Base-by-base conservation (phyloP, 2,113 vertebrate genomes). In the Bambusicola thoracicus region DNA sequence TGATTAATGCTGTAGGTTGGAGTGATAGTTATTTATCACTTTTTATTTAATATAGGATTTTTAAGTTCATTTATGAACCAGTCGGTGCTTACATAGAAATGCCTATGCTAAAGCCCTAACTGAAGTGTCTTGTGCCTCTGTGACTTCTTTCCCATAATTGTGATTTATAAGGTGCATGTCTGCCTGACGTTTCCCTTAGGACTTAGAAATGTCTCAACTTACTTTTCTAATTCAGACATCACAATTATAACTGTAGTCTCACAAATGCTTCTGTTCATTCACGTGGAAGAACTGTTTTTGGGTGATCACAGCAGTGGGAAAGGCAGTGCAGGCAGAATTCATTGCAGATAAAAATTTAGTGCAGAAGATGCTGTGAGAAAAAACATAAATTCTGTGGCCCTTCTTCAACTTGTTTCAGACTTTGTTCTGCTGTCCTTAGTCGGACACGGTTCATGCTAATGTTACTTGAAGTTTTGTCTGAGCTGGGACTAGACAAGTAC, bases 271-370 rank as follows among this genome's bases (percentile, higher is more conserved):
- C 36, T 76, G 88, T 84, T 91, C 67, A 6, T 81, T 85, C 14
- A 21, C 41, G 66, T 75, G 70, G 43, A 86, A 58, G 74, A 86
- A 95, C 80, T 61, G 32, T 53, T 95, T 92, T 32, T 25, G 51
- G 17, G 29, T 69, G 48, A 88, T 92, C 85, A 81, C 77, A 93
- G 56, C 84, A 83, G 65, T 90, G 85, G 93, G 87, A 95, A 91
- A 95, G 80, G 91, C 95, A 88, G 67, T 58, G 34, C 32, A 58
- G 51, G 55, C 48, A 86, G 92, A 86, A 83, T 67, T 68, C 40
- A 72, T 68, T 30, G n/a, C 73, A n/a, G 27, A 44, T 94, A 66
- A 84, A 82, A 72, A 34, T 91, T 68, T 91, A 76, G 68, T 91
- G 51, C 61, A 88, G 76, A 94, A 88, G 69, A 84, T 21, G 4